Conservation (phyloP, 2,888 invertebrate genomes). For the Sicus ferrugineus region DNA sequence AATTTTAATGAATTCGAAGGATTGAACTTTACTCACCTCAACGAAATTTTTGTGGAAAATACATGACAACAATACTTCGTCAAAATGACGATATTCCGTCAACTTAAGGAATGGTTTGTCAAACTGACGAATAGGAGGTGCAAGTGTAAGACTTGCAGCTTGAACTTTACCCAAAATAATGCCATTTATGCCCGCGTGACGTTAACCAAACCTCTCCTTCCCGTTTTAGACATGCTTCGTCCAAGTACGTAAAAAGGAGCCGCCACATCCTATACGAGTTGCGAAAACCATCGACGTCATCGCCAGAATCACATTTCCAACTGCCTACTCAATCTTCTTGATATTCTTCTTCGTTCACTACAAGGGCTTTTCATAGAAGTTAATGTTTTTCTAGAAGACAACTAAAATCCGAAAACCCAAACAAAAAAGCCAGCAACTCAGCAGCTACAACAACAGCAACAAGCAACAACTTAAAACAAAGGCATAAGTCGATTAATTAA, state of each 20-base stretch:
- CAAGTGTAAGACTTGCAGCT: no score
- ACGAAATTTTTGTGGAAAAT: no score
- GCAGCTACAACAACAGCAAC: constrained; percentile 26
- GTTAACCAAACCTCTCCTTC: background rate
- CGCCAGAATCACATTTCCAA: constrained; percentile 91
- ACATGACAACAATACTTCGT: no score
- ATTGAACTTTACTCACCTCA: no score
- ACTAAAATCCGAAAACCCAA: no score
- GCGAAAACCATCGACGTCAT: constrained; percentile 95
- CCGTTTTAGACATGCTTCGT: constrained; percentile 77
- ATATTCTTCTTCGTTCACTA: constrained; percentile 96
- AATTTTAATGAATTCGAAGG: no score
- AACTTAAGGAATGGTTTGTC: no score
- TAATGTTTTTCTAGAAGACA: constrained; percentile 35
- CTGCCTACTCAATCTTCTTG: constrained; percentile 91
- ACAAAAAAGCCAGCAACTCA: constrained; percentile 41
- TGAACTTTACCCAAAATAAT: no score
- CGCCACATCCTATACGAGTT: constrained; percentile 90
- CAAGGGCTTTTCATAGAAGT: constrained; percentile 74
- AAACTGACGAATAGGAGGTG: no score
- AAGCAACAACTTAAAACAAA: background rate
- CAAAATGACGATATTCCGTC: no score
- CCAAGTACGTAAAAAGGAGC: constrained; percentile 90
- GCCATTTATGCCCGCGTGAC: no score
- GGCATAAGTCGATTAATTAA: background rate